A percentile compares a stretch with the other conserved stretches of the same genome.
Conservation (phyloP, 2,888 invertebrate species). For the Dermolepida albohirtum region DNA sequence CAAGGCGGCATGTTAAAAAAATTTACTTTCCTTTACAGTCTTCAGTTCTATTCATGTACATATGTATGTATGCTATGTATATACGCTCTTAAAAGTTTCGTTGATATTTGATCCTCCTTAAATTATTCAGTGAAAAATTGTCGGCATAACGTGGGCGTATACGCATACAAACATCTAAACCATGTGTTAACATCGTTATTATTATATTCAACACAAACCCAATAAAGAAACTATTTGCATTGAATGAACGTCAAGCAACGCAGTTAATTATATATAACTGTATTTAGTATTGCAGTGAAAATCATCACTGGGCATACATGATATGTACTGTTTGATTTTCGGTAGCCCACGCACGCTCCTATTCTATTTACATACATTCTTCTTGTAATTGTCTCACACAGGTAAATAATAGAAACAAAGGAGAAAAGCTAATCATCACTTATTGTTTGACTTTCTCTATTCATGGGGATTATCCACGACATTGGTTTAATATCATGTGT, state of each 20-base stretch:
- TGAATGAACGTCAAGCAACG: conserved; percentile 33
- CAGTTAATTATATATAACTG: conserved; percentile 29
- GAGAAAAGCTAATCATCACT: conserved; percentile 17
- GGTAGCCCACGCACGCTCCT: conserved; percentile 28
- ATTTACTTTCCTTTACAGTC: conserved; percentile 7
- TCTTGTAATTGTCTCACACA: conserved; percentile 6
- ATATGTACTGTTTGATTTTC: conserved; percentile 28
- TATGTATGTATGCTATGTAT: too few relatives aligned
- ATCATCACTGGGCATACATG: conserved; percentile 12
- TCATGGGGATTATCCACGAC: conserved; percentile 2
- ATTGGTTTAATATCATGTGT: neutral
- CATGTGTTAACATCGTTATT: conserved; percentile 32
- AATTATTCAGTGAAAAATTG: conserved; percentile 33
- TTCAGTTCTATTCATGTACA: neutral
- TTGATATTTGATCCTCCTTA: conserved; percentile 21
- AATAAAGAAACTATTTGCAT: conserved; percentile 32
- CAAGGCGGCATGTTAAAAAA: too few relatives aligned
- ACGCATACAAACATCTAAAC: conserved; percentile 5
- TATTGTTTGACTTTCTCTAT: conserved; percentile 33
- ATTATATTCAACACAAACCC: conserved; percentile 22
- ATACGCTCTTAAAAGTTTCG: neutral
- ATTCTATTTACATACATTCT: conserved; percentile 11
- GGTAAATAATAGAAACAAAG: conserved; percentile 17
- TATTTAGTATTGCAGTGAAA: conserved; percentile 10
- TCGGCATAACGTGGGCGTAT: conserved; percentile 14